These are phyloP conservation scores for Drosophila limbata DNA, from an alignment of 2,888 invertebrate species.

Conservation along the genomic window DNA sequence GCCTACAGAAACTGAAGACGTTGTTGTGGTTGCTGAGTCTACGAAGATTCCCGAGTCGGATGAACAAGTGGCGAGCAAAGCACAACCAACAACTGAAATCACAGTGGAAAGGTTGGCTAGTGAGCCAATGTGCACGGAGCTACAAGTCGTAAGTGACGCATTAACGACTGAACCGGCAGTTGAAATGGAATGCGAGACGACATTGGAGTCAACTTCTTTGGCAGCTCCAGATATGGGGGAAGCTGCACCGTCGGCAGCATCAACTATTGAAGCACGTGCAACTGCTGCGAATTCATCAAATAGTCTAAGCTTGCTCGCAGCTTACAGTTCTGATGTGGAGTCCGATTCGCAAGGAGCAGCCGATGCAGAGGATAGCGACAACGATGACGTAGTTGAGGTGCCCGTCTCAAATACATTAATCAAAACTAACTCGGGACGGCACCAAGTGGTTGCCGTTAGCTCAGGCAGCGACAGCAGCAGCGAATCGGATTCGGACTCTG, in stretches of 20 bases:
- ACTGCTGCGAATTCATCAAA: conserved; percentile 27
- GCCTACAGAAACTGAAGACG: conserved; percentile 17
- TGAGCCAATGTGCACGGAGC: background rate
- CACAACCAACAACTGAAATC: background rate
- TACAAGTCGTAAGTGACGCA: background rate
- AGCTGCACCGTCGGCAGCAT: background rate
- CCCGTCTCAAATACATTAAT: conserved; percentile 42
- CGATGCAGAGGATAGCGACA: conserved; percentile 44
- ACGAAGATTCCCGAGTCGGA: background rate
- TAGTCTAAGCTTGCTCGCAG: conserved; percentile 77
- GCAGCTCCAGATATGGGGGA: background rate
- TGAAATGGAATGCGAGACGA: conserved; percentile 34
- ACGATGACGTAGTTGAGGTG: conserved; percentile 75
- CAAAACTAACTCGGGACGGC: conserved; percentile 43
- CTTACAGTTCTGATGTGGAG: conserved; percentile 75
- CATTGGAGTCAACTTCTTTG: background rate
- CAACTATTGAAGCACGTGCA: background rate
- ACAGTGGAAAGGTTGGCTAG: background rate
- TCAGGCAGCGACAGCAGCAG: conserved; percentile 65
- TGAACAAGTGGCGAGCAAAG: background rate
- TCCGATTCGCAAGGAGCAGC: conserved; percentile 41
- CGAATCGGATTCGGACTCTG: conserved; percentile 68
- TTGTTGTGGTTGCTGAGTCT: background rate
- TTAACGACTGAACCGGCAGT: background rate
- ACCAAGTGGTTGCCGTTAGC: conserved; percentile 70